A percentile compares a stretch with the other conserved stretches of the same genome.
Conservation (phyloP, 2,113 vertebrate species). For the Phaethornis superciliosus region DNA sequence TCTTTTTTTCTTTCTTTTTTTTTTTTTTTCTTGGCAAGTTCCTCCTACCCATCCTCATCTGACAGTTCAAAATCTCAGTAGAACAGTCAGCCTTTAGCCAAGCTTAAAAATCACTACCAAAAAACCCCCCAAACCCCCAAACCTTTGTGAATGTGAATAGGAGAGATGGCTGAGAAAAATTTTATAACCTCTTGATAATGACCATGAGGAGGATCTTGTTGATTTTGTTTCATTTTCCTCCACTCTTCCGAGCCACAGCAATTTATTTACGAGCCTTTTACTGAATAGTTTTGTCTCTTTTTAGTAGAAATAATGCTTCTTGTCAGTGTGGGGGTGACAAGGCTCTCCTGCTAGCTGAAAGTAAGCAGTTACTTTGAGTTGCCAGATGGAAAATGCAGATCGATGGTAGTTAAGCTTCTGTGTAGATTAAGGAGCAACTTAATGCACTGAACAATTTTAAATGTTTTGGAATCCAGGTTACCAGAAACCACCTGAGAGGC, state of each 20-base stretch:
- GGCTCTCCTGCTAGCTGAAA: not conserved
- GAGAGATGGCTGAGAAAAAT: not conserved
- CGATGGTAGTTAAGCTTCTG: not conserved
- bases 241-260: not conserved
- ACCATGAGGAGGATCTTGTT: not conserved
- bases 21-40: slow-evolving; percentile 49
- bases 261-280: not conserved
- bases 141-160: not conserved
- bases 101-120: slow-evolving; percentile 3
- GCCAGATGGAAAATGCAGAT: not conserved
- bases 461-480: not conserved
- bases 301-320: not conserved
- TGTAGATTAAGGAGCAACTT: not conserved
- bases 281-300: not conserved
- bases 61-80: slow-evolving; percentile 42
- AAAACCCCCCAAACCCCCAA: not conserved
- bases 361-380: not conserved
- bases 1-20: not conserved
- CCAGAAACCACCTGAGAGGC: not conserved
- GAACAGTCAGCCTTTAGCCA: slow-evolving; percentile 2
- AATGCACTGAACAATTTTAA: not conserved
- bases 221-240: not conserved
- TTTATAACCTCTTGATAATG: not conserved
- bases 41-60: slow-evolving; percentile 46
- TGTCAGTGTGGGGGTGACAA: not conserved